phyloP scores from a whole-genome alignment of 1,140 invertebrate species.

The Dreissena rostriformis region DNA sequence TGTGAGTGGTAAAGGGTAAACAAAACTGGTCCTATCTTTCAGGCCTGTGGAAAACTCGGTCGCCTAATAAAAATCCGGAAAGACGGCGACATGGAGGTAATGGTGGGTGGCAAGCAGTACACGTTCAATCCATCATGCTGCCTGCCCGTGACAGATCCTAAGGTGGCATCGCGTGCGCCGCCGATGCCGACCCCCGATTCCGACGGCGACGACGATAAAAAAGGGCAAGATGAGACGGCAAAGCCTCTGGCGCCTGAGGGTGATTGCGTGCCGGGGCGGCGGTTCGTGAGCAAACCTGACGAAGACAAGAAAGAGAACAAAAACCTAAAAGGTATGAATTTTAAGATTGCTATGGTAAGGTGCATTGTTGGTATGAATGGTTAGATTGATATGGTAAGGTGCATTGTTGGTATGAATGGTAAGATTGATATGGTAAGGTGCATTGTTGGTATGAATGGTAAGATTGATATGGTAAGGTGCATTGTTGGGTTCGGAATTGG shows the following conservation, averaged over 20 bases:
- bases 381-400: not conserved
- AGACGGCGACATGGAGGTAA: conserved; percentile 45
- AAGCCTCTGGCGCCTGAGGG: conserved; percentile 11
- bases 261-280: conserved; percentile 36
- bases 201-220: conserved; percentile 1
- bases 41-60: conserved; percentile 42
- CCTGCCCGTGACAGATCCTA: not conserved
- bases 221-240: conserved; percentile 12
- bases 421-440: too few relatives aligned
- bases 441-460: too few relatives aligned
- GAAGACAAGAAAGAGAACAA: conserved; percentile 7
- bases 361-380: not conserved
- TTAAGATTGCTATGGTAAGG: not conserved
- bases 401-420: not conserved
- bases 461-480: too few relatives aligned
- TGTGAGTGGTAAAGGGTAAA: too few relatives aligned
- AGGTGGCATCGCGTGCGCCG: conserved; percentile 10
- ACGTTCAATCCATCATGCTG: conserved; percentile 37
- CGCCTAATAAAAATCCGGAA: conserved; percentile 23
- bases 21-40: not conserved
- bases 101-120: conserved; percentile 21
- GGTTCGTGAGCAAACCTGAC: not conserved
- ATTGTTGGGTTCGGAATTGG: too few relatives aligned
- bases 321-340: conserved; percentile 36
- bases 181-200: conserved; percentile 16